Conservation (phyloP, 92 coral and sea anemone genomes). For the Parazoanthus atlanticus region DNA sequence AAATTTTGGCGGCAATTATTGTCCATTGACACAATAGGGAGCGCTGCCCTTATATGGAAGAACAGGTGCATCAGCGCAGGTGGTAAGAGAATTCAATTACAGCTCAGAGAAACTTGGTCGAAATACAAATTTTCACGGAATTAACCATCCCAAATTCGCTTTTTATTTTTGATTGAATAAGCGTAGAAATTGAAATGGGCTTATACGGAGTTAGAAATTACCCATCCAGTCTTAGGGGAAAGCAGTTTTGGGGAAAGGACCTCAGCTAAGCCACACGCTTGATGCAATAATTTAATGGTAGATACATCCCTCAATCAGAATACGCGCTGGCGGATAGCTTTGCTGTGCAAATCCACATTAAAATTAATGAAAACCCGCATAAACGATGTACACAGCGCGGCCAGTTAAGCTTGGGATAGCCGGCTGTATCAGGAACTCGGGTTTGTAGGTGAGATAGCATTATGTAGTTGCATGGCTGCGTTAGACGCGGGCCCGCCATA, state of each 20-base stretch:
- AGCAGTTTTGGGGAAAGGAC: background rate
- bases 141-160: constrained; percentile 5
- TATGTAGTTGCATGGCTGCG: background rate
- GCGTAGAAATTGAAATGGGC: background rate
- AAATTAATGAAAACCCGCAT: constrained; percentile 80
- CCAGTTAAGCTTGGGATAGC: constrained; percentile 20
- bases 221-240: background rate
- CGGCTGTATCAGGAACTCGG: constrained; percentile 19
- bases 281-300: constrained; percentile 42
- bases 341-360: constrained; percentile 68
- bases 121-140: constrained; percentile 15
- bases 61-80: constrained; percentile 43
- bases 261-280: background rate
- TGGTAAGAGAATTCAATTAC: constrained; percentile 24
- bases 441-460: constrained; percentile 4
- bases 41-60: constrained; percentile 25
- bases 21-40: constrained; percentile 27
- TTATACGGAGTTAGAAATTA: background rate
- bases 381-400: constrained; percentile 46
- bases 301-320: constrained; percentile 36
- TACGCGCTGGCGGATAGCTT: constrained; percentile 38
- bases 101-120: constrained; percentile 17
- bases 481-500: background rate
- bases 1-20: constrained; percentile 43
- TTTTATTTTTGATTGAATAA: background rate